Evolutionary conservation across 2,797 vertebrate genomes (phyloP).

Genomic region (Dendrocincla fuliginosa): DNA sequence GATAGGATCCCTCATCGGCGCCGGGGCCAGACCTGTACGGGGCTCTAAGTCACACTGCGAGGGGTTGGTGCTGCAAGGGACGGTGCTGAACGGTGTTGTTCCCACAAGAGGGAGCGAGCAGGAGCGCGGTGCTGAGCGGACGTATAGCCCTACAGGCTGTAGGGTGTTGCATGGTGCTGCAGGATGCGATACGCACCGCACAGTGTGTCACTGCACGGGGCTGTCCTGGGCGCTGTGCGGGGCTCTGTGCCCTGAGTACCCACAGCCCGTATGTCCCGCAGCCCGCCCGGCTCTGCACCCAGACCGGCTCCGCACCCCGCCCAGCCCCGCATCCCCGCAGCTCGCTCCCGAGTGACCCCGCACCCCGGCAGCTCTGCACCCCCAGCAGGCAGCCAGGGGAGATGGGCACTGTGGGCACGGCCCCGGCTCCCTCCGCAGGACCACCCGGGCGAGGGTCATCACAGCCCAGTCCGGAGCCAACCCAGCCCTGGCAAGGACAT

Average conservation of each 20-base stretch:
- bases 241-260: rapidly evolving
- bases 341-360: background rate
- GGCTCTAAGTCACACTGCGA: background rate
- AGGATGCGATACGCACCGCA: rapidly evolving
- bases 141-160: rapidly evolving
- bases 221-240: background rate
- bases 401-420: background rate
- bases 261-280: rapidly evolving
- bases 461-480: rapidly evolving
- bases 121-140: background rate
- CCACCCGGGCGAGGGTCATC: rapidly evolving
- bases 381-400: background rate
- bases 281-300: background rate
- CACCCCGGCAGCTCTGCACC: background rate
- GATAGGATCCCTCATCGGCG: background rate
- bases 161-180: background rate
- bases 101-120: background rate
- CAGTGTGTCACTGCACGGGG: background rate
- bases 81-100: background rate
- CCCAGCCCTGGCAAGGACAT: rapidly evolving
- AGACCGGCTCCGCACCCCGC: rapidly evolving
- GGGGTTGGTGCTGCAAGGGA: background rate
- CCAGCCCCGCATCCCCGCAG: background rate
- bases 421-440: background rate
- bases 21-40: rapidly evolving